Evolutionary conservation across 2,797 vertebrate genomes (phyloP).

Genomic region (Pyrocephalus nanus): DNA sequence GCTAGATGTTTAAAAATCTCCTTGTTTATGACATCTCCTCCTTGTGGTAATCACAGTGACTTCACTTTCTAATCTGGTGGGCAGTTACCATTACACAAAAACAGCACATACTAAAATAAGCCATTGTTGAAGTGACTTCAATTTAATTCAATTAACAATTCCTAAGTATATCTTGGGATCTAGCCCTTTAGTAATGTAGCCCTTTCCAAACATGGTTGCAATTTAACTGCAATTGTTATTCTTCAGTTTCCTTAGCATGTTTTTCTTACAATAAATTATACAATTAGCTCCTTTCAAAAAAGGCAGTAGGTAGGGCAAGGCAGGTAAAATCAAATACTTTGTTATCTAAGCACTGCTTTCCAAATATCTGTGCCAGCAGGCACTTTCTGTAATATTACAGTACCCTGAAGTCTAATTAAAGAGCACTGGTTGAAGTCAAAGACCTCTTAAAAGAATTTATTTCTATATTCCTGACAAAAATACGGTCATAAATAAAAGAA

Average conservation of each 20-base stretch:
- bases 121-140: background rate
- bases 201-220: background rate
- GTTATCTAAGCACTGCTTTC: conserved; percentile 4
- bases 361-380: background rate
- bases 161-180: background rate
- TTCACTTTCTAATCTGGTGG: conserved; percentile 19
- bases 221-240: background rate
- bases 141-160: background rate
- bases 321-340: conserved; percentile 11
- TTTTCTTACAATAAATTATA: conserved; percentile 1
- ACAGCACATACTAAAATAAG: background rate
- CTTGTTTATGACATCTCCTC: conserved; percentile 15
- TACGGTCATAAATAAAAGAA: background rate
- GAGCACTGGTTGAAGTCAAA: background rate
- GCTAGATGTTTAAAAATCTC: background rate
- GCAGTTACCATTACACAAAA: background rate
- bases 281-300: background rate
- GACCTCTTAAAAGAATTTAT: background rate
- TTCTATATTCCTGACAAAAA: background rate
- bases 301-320: background rate
- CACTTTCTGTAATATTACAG: background rate
- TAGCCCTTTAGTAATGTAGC: background rate
- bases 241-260: background rate
- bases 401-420: background rate
- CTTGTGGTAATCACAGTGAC: conserved; percentile 33